phyloP scores from a whole-genome alignment of 2,113 vertebrate genomes.

The Pachyramphus minor region DNA sequence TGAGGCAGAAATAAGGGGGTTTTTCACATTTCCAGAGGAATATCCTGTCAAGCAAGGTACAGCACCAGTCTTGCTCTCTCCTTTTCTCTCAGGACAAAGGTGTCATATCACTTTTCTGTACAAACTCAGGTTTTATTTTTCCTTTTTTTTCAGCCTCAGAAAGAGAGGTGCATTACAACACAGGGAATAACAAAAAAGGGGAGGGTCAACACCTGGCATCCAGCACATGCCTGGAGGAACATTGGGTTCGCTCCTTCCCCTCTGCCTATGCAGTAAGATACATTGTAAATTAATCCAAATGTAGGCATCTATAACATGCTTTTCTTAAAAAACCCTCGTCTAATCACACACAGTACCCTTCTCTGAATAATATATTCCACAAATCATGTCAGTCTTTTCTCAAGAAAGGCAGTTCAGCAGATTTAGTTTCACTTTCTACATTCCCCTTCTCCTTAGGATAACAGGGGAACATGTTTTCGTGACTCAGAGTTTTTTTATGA shows the following conservation, averaged over 20 bases:
- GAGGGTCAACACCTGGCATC: constrained; percentile 3
- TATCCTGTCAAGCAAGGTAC: background rate
- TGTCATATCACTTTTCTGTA: background rate
- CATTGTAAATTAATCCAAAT: constrained; percentile 53
- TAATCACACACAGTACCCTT: constrained; percentile 43
- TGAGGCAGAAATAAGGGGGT: background rate
- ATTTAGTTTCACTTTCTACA: constrained; percentile 25
- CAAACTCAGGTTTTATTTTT: background rate
- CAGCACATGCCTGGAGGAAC: constrained; percentile 8
- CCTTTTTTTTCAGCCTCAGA: background rate
- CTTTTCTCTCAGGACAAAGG: background rate
- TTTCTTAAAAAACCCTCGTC: constrained; percentile 45
- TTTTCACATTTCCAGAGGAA: background rate
- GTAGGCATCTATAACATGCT: constrained; percentile 36
- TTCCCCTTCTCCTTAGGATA: constrained; percentile 40
- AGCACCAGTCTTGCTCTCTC: background rate
- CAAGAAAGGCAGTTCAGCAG: constrained; percentile 51
- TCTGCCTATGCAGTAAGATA: background rate
- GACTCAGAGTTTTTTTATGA: background rate
- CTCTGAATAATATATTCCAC: constrained; percentile 62
- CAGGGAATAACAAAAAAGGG: constrained; percentile 14
- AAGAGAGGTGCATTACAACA: background rate
- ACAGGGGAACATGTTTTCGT: constrained; percentile 4
- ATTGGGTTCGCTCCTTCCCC: background rate
- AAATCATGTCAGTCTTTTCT: constrained; percentile 64